Base-by-base conservation (phyloP, 2,888 invertebrate genomes). In the Pteria penguin region DNA sequence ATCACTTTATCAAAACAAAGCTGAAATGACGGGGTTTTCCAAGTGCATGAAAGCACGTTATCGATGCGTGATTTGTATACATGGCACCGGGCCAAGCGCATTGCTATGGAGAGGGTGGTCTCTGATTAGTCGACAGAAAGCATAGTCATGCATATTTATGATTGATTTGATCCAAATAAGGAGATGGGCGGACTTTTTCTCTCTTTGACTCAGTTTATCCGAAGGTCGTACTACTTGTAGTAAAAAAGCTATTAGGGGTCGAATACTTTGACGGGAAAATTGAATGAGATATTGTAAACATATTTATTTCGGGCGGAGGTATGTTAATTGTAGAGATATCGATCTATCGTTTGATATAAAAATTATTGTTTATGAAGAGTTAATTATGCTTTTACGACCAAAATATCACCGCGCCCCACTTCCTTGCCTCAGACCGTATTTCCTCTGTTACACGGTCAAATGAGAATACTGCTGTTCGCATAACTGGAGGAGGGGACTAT, bases 131-230 rank as follows among this genome's bases (percentile, higher is more conserved):
- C 24, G 55, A 55, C 3, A 18, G n/a, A 55, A 55, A 55, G 55
- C 55, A 55, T 55, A 18, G 4, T 55, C 24, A 55, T 55, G 55
- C n/a, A 55, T 55, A 55, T 22, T 8, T 18, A 55, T 55, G 55
- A 55, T n/a, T 55, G 24, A 55, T 22, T 55, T 4, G n/a, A 18
- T 55, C 5, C 55, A 8, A 22, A 55, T 55, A 55, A 18, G 55
- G 55, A 8, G 55, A 55, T 55, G 24, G 55, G 55, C 55, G 55
- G 55, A 55, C 22, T 3, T 8, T 55, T 55, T 55, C 55, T 55
- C n/a, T 55, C n/a, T 24, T 22, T 55, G 55, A 55, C 55, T 24
- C 22, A 55, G 55, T 55, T 55, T 55, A 55, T 55, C 55, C 55
- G 55, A 55, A 55, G 55, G 55, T 55, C 55, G 24, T 55, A 55